Percentiles rank a stretch among this genome's conserved stretches.
phyloP scores from a whole-genome alignment of 2,113 vertebrate species.

The Triplophysa rosa region DNA sequence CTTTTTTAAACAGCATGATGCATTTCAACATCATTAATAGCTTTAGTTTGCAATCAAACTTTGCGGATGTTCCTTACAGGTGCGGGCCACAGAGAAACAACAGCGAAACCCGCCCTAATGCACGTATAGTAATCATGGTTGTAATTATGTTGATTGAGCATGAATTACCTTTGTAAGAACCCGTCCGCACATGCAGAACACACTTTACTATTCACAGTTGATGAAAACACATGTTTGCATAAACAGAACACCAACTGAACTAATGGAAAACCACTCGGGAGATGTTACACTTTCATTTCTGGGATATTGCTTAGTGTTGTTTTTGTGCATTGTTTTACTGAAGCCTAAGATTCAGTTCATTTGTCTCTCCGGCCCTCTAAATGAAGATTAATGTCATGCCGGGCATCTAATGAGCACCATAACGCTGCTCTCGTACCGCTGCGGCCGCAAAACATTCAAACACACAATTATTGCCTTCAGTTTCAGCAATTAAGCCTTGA shows the following conservation, averaged over 20 bases:
- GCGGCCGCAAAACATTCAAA: conserved; percentile 15
- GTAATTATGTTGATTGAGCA: conserved; percentile 13
- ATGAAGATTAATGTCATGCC: conserved; percentile 38
- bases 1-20: conserved; percentile 62
- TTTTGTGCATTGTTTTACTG: conserved; percentile 26
- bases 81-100: conserved; percentile 49
- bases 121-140: conserved; percentile 40
- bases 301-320: conserved; percentile 32
- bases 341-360: conserved; percentile 32
- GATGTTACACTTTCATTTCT: conserved; percentile 35
- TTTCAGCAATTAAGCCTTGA: conserved; percentile 26
- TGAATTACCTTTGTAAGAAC: not conserved
- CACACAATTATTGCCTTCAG: conserved; percentile 13
- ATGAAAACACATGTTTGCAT: conserved; percentile 22
- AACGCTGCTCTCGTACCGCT: not conserved
- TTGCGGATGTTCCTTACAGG: conserved; percentile 59
- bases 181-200: not conserved
- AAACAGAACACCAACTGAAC: conserved; percentile 19
- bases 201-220: not conserved
- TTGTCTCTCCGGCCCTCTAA: conserved; percentile 31
- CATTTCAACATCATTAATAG: conserved; percentile 17
- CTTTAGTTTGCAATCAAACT: conserved; percentile 62
- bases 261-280: conserved; percentile 40
- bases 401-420: conserved; percentile 24
- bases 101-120: conserved; percentile 52